Conservation (phyloP, 2,888 invertebrate species). For the Parnassius mnemosyne region DNA sequence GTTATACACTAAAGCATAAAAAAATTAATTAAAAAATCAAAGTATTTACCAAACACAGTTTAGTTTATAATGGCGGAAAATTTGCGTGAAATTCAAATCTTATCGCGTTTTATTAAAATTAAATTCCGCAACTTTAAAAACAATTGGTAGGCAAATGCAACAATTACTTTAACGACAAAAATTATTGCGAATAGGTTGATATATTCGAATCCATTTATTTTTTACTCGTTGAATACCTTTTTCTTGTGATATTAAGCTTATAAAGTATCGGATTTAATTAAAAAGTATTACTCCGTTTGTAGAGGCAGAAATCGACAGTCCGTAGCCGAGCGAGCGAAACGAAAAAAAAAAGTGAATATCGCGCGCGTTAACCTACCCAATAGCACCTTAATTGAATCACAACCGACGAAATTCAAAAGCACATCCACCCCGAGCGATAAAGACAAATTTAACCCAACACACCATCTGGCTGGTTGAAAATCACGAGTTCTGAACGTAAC, state of each 20-base stretch:
- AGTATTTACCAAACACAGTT: constrained; percentile 76
- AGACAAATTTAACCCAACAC: constrained; percentile 56
- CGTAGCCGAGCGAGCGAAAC: constrained; percentile 36
- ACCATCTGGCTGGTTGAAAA: constrained; percentile 65
- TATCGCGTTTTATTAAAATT: constrained; percentile 69
- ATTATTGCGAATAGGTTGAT: constrained; percentile 40
- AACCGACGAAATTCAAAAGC: constrained; percentile 64
- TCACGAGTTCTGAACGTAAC: constrained; percentile 59
- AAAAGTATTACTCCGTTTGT: constrained; percentile 59
- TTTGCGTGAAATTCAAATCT: constrained; percentile 74
- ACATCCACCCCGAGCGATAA: constrained; percentile 42
- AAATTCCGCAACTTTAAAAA: constrained; percentile 50
- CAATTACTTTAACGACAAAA: constrained; percentile 58
- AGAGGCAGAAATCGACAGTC: constrained; percentile 46
- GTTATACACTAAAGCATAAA: constrained; percentile 46
- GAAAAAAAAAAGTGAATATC: constrained; percentile 43
- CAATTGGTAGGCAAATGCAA: constrained; percentile 39
- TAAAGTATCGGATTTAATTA: constrained; percentile 81
- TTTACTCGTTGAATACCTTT: constrained; percentile 50
- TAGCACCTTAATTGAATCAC: constrained; percentile 71
- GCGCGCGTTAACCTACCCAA: constrained; percentile 54
- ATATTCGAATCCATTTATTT: constrained; percentile 34
- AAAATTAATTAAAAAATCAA: constrained; percentile 76
- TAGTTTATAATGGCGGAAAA: constrained; percentile 72
- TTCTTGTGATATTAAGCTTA: constrained; percentile 72